These are phyloP conservation scores for Buathra laborator DNA, from an alignment of 2,888 invertebrate species.

Conservation along the genomic window DNA sequence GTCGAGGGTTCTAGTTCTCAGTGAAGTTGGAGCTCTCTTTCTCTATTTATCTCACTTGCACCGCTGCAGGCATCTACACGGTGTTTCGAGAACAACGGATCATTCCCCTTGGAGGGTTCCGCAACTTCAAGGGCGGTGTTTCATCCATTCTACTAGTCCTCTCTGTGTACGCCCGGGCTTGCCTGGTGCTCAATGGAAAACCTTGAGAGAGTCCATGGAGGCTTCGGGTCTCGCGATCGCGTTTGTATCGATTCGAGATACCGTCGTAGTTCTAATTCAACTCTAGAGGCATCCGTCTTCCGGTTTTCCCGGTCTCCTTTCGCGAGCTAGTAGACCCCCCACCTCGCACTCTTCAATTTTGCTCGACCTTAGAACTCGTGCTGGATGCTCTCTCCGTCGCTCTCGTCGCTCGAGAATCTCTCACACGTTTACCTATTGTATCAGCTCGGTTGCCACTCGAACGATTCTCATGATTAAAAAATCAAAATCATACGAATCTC, in stretches of 20 bases:
- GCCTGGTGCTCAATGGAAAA: conserved; percentile 62
- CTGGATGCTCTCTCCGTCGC: conserved; percentile 34
- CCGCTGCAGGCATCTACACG: conserved; percentile 73
- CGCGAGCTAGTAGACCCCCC: conserved; percentile 62
- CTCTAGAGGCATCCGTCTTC: conserved; percentile 76
- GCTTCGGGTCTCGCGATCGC: conserved; percentile 58
- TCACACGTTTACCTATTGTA: conserved; percentile 79
- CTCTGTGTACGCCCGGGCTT: conserved; percentile 16
- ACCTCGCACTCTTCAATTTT: conserved; percentile 51
- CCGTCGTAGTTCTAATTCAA: conserved; percentile 77
- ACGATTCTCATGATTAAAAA: conserved; percentile 61
- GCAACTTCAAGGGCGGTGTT: conserved; percentile 64
- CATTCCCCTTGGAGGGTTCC: conserved; percentile 53
- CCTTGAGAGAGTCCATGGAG: conserved; percentile 51
- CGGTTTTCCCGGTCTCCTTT: conserved; percentile 80
- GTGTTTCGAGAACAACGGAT: conserved; percentile 70
- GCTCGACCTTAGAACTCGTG: conserved; percentile 38
- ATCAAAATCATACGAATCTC: conserved; percentile 58
- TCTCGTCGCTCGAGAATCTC: conserved; percentile 73
- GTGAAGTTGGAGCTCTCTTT: conserved; percentile 52
- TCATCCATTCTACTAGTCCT: conserved; percentile 46
- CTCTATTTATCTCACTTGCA: conserved; percentile 47
- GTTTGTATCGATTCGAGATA: conserved; percentile 70
- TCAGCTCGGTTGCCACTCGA: conserved; percentile 77
- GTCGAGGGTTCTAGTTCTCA: conserved; percentile 58